Percentiles rank a stretch among this genome's conserved stretches.
These are phyloP conservation scores for Malurus elegans DNA, from an alignment of 2,113 vertebrate genomes.

Conservation along the genomic window DNA sequence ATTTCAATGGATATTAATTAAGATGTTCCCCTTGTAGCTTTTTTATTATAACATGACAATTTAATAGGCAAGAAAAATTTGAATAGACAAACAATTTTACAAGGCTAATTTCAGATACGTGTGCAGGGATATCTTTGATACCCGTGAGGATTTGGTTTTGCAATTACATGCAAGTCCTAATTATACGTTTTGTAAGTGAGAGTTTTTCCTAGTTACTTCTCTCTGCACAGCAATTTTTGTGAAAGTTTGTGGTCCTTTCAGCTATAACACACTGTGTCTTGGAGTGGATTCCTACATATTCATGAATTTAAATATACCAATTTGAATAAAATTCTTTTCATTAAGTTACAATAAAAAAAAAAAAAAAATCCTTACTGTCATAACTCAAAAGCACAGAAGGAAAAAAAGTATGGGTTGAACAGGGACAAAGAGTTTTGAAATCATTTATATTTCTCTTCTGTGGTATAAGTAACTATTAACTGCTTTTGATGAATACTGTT, in stretches of 20 bases:
- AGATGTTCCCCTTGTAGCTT: not conserved
- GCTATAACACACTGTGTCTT: not conserved
- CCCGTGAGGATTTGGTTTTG: not conserved
- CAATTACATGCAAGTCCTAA: not conserved
- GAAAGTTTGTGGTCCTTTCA: not conserved
- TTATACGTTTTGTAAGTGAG: not conserved
- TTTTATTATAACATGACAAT: constrained; percentile 1
- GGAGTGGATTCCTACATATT: not conserved
- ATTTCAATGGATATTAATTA: not conserved
- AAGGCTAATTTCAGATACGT: not conserved
- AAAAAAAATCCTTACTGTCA: not conserved
- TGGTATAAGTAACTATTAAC: not conserved
- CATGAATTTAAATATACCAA: not conserved
- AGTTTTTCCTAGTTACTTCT: not conserved
- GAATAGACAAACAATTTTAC: not conserved
- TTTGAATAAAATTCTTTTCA: not conserved
- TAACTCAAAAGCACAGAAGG: not conserved
- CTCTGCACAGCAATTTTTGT: not conserved
- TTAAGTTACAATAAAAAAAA: not conserved
- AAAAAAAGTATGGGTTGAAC: not conserved
- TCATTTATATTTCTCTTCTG: not conserved
- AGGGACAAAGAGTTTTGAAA: not conserved
- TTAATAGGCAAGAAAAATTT: not conserved
- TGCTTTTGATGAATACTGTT: not conserved
- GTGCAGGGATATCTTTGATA: not conserved